A percentile compares a stretch with the other conserved stretches of the same genome.
Conservation (phyloP, 2,888 invertebrate genomes). For the Athalia rosae region DNA sequence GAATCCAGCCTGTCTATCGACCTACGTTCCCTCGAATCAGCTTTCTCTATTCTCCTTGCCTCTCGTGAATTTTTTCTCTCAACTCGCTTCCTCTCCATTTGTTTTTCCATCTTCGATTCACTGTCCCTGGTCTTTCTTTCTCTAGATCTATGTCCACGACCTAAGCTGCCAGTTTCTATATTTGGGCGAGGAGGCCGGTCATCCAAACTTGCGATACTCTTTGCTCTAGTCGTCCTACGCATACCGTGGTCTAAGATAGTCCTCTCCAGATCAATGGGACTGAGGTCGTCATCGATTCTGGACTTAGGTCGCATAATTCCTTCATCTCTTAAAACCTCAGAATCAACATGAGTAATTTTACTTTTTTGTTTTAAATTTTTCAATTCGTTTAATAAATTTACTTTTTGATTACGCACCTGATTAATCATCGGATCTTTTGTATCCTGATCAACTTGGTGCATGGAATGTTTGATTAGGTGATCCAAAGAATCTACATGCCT, state of each 20-base stretch:
- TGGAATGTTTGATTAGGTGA: constrained; percentile 41
- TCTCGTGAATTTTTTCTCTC: constrained; percentile 65
- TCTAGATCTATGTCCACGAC: constrained; percentile 59
- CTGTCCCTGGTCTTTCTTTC: constrained; percentile 62
- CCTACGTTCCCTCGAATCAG: constrained; percentile 60
- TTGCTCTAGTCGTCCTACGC: constrained; percentile 62
- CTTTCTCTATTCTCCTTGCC: constrained; percentile 57
- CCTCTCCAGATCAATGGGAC: constrained; percentile 62
- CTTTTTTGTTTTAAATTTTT: constrained; percentile 68
- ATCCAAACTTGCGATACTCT: constrained; percentile 68
- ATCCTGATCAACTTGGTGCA: constrained; percentile 64
- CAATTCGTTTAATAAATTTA: constrained; percentile 68
- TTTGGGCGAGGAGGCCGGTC: constrained; percentile 58
- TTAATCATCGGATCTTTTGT: constrained; percentile 65
- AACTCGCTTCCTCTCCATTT: constrained; percentile 61
- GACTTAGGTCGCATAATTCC: constrained; percentile 72
- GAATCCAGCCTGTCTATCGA: constrained; percentile 63
- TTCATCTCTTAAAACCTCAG: constrained; percentile 69
- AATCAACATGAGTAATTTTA: constrained; percentile 71
- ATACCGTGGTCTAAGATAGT: constrained; percentile 54
- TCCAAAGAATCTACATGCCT: constrained; percentile 63
- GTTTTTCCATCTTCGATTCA: constrained; percentile 60
- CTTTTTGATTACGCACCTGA: constrained; percentile 68
- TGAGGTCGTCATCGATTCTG: constrained; percentile 69
- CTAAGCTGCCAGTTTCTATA: constrained; percentile 70